Base-by-base conservation (phyloP, 2,888 invertebrate species). In the Synanthedon myopaeformis region DNA sequence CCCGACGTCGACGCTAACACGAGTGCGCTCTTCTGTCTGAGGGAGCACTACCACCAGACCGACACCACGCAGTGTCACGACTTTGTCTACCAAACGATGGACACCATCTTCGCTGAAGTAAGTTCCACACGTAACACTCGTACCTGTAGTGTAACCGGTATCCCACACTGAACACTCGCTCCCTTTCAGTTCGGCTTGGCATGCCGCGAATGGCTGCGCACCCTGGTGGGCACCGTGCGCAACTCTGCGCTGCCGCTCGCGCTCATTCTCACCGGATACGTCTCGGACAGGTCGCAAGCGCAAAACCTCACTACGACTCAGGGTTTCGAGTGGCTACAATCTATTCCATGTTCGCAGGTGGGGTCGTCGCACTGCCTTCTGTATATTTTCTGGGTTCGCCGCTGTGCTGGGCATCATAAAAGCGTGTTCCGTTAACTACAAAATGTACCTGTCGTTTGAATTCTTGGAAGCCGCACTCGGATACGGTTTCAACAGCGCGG, bases 181-280 rank as follows among this genome's bases (percentile, higher is more conserved):
- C 5, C 52, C 45, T 52, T 75, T 73, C 75, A 93, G 93, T 93
- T 91, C 77, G 74, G 82, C 60, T 72, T 93, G 57, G 90, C 89
- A 13, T 93, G 93, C 63, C 89, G 89, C 52, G 88, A 91, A 67
- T 94, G 93, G 93, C 90, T 90, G 79, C 83, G 93, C 57, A 90
- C 93, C 0, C 69, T 94, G 70, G 91, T 93, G 54, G 94, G 94
- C 45, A 91, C 93, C 8, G 85, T 93, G 53, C 91, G 93, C 65
- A 92, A 91, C 70, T 69, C 91, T 49, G 93, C 93, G 49, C 91
- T 93, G 67, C 92, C 93, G 55, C 72, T 93, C 58, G 91, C 93
- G 10, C 87, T 93, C 56, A 82, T 92, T 4, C 83, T 93, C 57
- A 90, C 92, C 3, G 94, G 94, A 51, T 89, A 90, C 61, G 66